Base-by-base conservation (phyloP, 2,113 vertebrate species). In the Macquaria ambigua region DNA sequence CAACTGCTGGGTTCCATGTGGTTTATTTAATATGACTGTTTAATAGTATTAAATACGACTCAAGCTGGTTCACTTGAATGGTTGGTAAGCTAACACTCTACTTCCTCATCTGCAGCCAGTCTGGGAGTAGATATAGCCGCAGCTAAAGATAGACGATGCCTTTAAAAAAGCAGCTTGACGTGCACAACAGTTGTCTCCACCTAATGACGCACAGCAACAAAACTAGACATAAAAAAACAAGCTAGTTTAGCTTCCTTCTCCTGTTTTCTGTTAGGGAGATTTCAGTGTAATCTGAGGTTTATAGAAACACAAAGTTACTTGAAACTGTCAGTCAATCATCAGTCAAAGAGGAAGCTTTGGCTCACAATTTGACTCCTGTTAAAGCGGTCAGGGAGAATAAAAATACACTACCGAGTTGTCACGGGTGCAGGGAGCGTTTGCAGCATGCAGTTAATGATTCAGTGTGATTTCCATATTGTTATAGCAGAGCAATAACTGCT, bases 61-160 rank as follows among this genome's bases (percentile, higher is more conserved):
- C n/a, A n/a, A n/a, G n/a, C 78, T 63, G 50, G 4, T 25, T 50
- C 56, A 1, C 25, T 56, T 39, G 67, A 59, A 14, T 1, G 8
- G 69, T 62, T 63, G 50, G 91, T 85, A 87, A 93, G 20, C 15
- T 3, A 75, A 88, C 68, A 66, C 89, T 67, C 16, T 9, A 43
- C 84, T 74, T 89, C 81, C 77, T 77, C 18, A 3, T 85, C 43
- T 53, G 79, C 69, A 81, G 79, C 64, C 66, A 34, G 66, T 55
- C 72, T 77, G 55, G 15, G 55, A 20, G 20, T 39, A 64, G n/a
- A 86, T 48, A 25, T 21, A 84, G 62, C 55, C n/a, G 1, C 9
- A 0, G 85, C 93, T 92, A 93, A 93, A 94, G 43, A 93, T 93
- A 93, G 90, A 89, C 2, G 7, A 63, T 20, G 11, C 21, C 71